These are phyloP conservation scores for Trichonephila clavata DNA, from an alignment of 1,140 invertebrate genomes.

Conservation along the genomic window DNA sequence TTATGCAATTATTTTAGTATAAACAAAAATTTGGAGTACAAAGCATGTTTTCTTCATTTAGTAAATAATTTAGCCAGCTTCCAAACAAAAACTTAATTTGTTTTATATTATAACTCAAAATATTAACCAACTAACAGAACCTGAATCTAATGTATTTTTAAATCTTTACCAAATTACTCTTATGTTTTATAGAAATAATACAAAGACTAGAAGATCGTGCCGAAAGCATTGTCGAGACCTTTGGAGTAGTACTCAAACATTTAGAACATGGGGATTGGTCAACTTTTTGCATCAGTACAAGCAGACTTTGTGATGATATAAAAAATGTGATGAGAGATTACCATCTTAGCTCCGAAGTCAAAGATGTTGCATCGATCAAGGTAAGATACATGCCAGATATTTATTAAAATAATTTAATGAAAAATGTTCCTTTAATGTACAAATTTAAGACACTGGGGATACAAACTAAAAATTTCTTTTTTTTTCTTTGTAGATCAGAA, in stretches of 20 bases:
- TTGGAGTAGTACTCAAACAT: conserved; percentile 73
- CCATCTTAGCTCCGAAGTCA: neutral
- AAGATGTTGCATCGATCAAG: conserved; percentile 45
- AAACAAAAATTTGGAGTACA: too few species aligned
- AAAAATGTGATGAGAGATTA: conserved; percentile 67
- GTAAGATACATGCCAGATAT: conserved; percentile 19
- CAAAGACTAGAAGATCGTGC: conserved; percentile 70
- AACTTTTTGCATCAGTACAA: conserved; percentile 73
- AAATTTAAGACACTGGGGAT: neutral
- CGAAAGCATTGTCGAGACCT: conserved; percentile 73
- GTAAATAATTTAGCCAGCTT: too few species aligned
- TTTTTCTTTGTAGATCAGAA: conserved; percentile 66
- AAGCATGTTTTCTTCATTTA: neutral
- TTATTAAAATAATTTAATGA: too few species aligned
- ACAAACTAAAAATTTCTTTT: conserved; percentile 12
- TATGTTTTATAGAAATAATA: conserved; percentile 63
- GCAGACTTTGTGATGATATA: conserved; percentile 69
- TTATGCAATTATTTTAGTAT: neutral
- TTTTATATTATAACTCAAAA: too few species aligned
- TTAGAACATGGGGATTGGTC: conserved; percentile 74
- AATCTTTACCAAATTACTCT: neutral
- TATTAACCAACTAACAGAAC: neutral
- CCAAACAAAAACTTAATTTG: too few species aligned
- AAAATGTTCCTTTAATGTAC: neutral
- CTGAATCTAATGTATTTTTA: neutral